phyloP scores from a whole-genome alignment of 2,113 vertebrate genomes.

The Oncorhynchus tshawytscha region DNA sequence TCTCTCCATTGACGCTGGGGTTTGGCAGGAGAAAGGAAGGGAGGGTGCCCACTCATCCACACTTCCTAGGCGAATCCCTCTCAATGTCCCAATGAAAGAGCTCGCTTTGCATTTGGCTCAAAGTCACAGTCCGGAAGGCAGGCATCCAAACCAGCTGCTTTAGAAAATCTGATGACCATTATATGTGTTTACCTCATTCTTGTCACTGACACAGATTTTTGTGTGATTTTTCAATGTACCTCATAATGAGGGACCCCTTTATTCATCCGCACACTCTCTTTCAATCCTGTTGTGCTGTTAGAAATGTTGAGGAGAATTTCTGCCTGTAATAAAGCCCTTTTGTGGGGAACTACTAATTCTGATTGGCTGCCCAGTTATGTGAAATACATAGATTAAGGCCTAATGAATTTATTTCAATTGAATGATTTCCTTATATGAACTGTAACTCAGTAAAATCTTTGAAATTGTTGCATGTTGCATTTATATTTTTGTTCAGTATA shows the following conservation, averaged over 20 bases:
- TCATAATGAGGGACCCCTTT: neutral
- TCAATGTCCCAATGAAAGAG: constrained; percentile 21
- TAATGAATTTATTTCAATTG: too few relatives aligned
- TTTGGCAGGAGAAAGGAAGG: neutral
- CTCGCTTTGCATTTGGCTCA: constrained; percentile 21
- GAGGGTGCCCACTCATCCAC: neutral
- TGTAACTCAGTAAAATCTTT: too few relatives aligned
- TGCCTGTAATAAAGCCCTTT: too few relatives aligned
- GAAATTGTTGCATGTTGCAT: too few relatives aligned
- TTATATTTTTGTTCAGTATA: too few relatives aligned
- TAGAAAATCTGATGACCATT: neutral
- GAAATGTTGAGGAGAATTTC: neutral
- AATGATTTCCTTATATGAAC: too few relatives aligned
- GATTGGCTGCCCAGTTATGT: too few relatives aligned
- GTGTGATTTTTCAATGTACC: neutral
- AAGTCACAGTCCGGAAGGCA: constrained; percentile 16
- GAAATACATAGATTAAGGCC: too few relatives aligned
- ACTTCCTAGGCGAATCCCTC: constrained; percentile 1
- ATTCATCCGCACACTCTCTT: neutral
- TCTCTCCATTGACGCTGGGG: neutral
- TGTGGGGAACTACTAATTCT: too few relatives aligned
- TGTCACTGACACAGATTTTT: neutral
- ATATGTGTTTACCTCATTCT: neutral
- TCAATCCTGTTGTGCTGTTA: neutral
- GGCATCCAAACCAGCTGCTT: constrained; percentile 9